Base-by-base conservation (phyloP, 1,140 invertebrate genomes). In the Tribolium castaneum region DNA sequence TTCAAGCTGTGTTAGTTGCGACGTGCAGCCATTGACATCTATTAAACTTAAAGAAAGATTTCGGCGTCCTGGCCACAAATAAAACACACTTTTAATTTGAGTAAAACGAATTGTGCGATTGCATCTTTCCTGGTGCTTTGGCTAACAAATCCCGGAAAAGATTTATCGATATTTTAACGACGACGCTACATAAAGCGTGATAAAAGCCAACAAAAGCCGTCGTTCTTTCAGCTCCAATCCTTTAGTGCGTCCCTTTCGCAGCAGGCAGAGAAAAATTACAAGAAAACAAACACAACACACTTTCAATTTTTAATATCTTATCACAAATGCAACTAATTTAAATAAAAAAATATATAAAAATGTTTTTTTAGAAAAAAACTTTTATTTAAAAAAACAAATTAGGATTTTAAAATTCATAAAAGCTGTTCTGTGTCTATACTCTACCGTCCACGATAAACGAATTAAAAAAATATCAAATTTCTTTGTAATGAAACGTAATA, bases 141-240 rank as follows among this genome's bases (percentile, higher is more conserved):
- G 59, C 30, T 22, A 35, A 35, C 59, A 66, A 66, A 66, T 59
- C 59, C 12, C 34, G 12, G 30, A 35, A 66, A 35, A 66, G 59
- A 66, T 66, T 66, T 66, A 66, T 66, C 59, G 59, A 35, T 12
- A 66, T 66, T 66, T 66, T 35, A 66, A 66, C 59, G 30, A 35
- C 10, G 59, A 35, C 25, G 59, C n/a, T 66, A 66, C 30, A 25
- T 19, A 45, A 45, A 45, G 39, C 39, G 39, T 45, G 39, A 45
- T 45, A 59, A 66, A 66, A 66, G 59, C 30, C 9, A 35, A 66
- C 59, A 66, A 66, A 66, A 66, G 59, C 59, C 30, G 1, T 3
- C 30, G 14, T 35, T 62, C 59, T 39, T 66, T 66, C 30, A 66
- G 12, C 22, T 35, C 12, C 25, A 66, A 66, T 66, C 59, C 59